Evolutionary conservation across 2,113 vertebrate species (phyloP), one percentile per base, ranked within the genome.

Genomic region (Chloroceryle aenea): DNA sequence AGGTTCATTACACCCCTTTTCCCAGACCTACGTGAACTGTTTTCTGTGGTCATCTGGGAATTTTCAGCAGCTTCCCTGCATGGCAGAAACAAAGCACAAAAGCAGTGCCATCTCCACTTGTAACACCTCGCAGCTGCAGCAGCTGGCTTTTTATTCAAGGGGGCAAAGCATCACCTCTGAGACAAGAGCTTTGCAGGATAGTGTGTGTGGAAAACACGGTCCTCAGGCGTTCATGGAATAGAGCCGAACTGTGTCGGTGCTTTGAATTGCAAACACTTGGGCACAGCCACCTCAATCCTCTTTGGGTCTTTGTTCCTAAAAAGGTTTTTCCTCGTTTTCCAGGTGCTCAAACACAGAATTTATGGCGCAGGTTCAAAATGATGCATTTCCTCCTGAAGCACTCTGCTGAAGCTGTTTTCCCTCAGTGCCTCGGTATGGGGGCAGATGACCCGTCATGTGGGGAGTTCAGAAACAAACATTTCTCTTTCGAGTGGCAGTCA

Each of bases 211-310:
- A 52, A 82, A 88, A 40, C 17, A 7, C 12, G 2, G 42, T 85
- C 47, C 32, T 87, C 58, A 22, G 26, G 29, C 2, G 1, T 15
- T 66, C 0, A 0, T 62, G 74, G 81, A 66, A 25, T 6, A 68
- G 34, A 75, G 23, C 34, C 61, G 43, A 76, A 38, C 30, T 84
- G 11, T 30, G 29, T 71, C 0, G 0, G 14, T 69, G 27, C n/a
- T 10, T 5, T 52, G 38, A 58, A 30, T 66, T 71, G 56, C 68
- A 62, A 38, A 69, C 55, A 16, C n/a, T 85, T 45, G 34, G 18
- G 32, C 34, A 22, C 43, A 73, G 68, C 40, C 79, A 40, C 43
- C 18, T 62, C 53, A 14, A 9, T 64, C 53, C 43, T 86, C 27
- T 21, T 66, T 25, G 5, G 17, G 22, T 85, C 42, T 69, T 34